Conservation (phyloP, 2,113 vertebrate genomes). For the Cyprinodon variegatus region DNA sequence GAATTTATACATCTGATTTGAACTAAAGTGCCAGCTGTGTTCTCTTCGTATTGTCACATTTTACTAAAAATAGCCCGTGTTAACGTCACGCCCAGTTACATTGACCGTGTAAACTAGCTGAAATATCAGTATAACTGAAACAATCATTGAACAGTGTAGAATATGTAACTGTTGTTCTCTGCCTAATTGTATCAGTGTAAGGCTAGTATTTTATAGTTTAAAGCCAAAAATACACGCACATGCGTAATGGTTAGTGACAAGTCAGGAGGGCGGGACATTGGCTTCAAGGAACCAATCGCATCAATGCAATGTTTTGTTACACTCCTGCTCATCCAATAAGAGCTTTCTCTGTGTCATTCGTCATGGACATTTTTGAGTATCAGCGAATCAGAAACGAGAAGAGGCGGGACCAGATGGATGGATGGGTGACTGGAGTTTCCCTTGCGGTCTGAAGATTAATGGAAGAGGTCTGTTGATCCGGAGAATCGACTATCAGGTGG, state of each 20-base stretch:
- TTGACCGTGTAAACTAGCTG: constrained; percentile 42
- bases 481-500: constrained; percentile 68
- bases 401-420: constrained; percentile 59
- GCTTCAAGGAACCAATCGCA: constrained; percentile 63
- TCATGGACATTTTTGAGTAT: neutral
- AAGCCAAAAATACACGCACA: constrained; percentile 6
- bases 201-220: neutral
- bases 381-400: constrained; percentile 52
- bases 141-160: constrained; percentile 2
- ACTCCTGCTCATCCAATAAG: constrained; percentile 57
- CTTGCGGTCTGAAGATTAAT: constrained; percentile 82
- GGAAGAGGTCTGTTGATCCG: constrained; percentile 79
- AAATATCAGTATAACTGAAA: constrained; percentile 25
- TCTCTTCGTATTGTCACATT: constrained; percentile 71
- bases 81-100: constrained; percentile 79
- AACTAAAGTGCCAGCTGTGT: neutral
- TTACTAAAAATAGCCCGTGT: constrained; percentile 79
- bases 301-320: constrained; percentile 34
- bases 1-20: neutral
- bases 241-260: constrained; percentile 55
- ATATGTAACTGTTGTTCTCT: neutral
- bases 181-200: neutral
- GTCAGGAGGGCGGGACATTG: constrained; percentile 57
- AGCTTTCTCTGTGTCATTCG: neutral
- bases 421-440: constrained; percentile 82